Evolutionary conservation across 2,113 vertebrate genomes (phyloP).

Genomic region (Daubentonia madagascariensis): DNA sequence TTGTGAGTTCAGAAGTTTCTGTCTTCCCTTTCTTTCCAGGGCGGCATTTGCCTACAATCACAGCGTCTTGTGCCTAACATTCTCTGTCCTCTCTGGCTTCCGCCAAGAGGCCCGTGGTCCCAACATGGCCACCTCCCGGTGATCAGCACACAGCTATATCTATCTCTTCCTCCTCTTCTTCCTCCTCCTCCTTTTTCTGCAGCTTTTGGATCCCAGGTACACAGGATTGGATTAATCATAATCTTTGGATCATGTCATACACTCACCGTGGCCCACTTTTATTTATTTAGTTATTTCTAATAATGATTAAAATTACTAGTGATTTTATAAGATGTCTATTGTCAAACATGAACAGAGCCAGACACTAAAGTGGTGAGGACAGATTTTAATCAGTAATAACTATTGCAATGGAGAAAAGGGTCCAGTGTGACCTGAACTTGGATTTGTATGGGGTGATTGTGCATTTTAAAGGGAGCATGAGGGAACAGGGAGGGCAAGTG

Average conservation of each 20-base stretch:
- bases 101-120: not conserved
- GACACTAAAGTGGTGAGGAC: not conserved
- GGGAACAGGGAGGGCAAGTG: too few relatives aligned
- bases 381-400: not conserved
- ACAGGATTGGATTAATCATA: not conserved
- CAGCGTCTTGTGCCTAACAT: not conserved
- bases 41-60: not conserved
- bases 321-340: not conserved
- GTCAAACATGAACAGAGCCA: not conserved
- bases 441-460: not conserved
- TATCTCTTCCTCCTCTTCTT: not conserved
- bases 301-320: not conserved
- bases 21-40: not conserved
- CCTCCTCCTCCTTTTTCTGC: too few relatives aligned
- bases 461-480: not conserved
- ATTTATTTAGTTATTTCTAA: not conserved
- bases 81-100: not conserved
- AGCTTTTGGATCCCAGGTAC: not conserved
- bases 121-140: not conserved
- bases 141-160: fast-evolving
- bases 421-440: not conserved
- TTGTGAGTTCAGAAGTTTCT: not conserved
- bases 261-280: not conserved
- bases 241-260: not conserved
- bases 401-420: not conserved